Evolutionary conservation across 1,140 invertebrate genomes (phyloP).

Genomic region (Sycobia sp.): DNA sequence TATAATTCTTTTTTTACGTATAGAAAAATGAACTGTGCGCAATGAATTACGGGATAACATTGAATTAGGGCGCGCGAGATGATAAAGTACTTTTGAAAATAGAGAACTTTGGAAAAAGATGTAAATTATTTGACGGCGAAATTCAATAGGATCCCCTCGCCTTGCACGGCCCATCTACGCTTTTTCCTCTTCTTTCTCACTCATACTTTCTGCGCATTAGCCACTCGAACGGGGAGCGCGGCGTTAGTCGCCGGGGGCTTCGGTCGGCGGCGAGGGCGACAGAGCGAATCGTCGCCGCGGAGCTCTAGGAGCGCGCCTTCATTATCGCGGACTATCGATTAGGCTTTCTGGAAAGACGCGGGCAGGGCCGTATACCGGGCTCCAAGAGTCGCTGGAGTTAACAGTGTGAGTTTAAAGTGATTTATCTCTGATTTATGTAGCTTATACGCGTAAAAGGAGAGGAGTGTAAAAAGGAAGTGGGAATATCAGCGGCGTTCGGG

Average conservation of each 20-base stretch:
- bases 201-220: conserved; percentile 38
- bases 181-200: conserved; percentile 36
- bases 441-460: conserved; percentile 19
- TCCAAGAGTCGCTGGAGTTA: conserved; percentile 49
- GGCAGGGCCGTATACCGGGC: conserved; percentile 33
- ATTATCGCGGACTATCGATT: conserved; percentile 56
- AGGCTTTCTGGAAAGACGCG: conserved; percentile 41
- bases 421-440: conserved; percentile 61
- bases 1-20: too few relatives aligned
- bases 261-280: background rate
- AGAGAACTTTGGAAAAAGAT: conserved; percentile 2
- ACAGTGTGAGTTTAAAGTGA: conserved; percentile 59
- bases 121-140: conserved; percentile 13
- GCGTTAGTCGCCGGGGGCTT: conserved; percentile 13
- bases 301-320: conserved; percentile 41
- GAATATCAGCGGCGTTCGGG: background rate
- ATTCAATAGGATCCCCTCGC: background rate
- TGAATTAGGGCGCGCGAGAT: too few relatives aligned
- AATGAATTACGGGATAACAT: too few relatives aligned
- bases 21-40: too few relatives aligned
- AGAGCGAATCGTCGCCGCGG: conserved; percentile 5
- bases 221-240: conserved; percentile 33
- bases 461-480: conserved; percentile 4
- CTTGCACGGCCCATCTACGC: conserved; percentile 21
- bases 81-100: too few relatives aligned